Evolutionary conservation across 2,888 invertebrate genomes (phyloP).

Genomic region (Melipona beecheii): DNA sequence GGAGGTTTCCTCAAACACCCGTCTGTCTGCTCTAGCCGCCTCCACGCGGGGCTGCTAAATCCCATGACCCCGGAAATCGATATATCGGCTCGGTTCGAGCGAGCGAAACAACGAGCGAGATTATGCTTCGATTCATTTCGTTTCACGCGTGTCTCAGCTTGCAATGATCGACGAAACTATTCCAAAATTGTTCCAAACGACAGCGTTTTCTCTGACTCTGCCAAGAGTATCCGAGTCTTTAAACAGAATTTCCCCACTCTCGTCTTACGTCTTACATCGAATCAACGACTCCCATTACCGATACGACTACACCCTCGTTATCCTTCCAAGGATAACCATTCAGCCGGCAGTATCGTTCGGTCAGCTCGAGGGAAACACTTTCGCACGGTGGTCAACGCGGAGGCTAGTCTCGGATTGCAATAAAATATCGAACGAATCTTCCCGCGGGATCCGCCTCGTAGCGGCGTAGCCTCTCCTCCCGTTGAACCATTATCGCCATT

Average conservation of each 20-base stretch:
- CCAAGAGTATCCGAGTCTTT: background rate
- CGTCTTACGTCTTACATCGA: background rate
- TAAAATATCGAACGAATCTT: conserved; percentile 50
- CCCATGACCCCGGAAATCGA: conserved; percentile 64
- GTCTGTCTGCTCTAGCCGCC: conserved; percentile 23
- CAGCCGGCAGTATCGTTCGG: background rate
- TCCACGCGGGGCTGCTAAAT: conserved; percentile 60
- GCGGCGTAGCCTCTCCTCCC: conserved; percentile 19
- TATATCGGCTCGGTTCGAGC: conserved; percentile 59
- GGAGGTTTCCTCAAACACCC: conserved; percentile 43
- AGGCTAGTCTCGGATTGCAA: conserved; percentile 23
- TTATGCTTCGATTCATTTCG: conserved; percentile 38
- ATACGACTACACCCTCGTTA: background rate
- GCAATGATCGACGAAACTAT: too few species aligned
- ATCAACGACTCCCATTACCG: conserved; percentile 6
- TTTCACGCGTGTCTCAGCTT: background rate
- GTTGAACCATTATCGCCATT: conserved; percentile 30
- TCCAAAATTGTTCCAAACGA: background rate
- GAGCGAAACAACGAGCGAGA: conserved; percentile 50
- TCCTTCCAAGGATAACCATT: background rate
- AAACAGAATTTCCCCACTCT: background rate
- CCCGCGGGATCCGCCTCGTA: background rate
- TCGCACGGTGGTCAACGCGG: background rate
- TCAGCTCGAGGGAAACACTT: conserved; percentile 12
- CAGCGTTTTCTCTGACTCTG: background rate